Conservation (phyloP, 2,797 vertebrate genomes). For the Diglossa cyanea region DNA sequence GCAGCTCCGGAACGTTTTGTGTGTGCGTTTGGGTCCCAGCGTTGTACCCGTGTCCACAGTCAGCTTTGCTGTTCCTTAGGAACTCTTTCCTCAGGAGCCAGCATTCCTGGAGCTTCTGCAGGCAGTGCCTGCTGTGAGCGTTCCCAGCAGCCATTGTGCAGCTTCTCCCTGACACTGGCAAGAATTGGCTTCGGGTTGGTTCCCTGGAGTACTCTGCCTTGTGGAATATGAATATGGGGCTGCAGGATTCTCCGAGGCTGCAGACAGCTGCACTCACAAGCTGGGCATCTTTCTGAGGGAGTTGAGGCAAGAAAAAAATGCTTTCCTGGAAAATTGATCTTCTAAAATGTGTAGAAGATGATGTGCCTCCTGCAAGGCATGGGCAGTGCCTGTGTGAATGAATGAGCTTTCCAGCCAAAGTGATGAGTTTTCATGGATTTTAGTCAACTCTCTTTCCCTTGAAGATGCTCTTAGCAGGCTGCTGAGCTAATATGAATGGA, state of each 20-base stretch:
- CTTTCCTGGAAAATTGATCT: background rate
- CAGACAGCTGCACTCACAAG: background rate
- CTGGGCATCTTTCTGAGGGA: background rate
- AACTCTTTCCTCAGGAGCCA: background rate
- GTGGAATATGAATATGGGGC: background rate
- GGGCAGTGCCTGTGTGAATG: background rate
- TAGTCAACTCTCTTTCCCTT: background rate
- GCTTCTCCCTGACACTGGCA: background rate
- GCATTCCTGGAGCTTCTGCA: background rate
- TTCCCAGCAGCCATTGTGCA: accelerated
- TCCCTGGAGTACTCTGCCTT: background rate
- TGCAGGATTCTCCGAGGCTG: background rate
- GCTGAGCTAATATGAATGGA: background rate
- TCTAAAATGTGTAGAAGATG: background rate
- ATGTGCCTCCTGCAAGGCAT: background rate
- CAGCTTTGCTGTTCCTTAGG: accelerated
- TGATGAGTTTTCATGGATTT: background rate
- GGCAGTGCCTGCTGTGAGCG: background rate
- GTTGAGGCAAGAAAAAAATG: background rate
- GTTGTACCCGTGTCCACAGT: accelerated
- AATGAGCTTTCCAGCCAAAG: background rate
- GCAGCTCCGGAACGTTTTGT: background rate
- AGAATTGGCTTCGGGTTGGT: accelerated
- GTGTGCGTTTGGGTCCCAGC: accelerated
- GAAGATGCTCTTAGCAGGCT: background rate